Evolutionary conservation across 2,113 vertebrate genomes (phyloP).

Genomic region (Noctilio leporinus): DNA sequence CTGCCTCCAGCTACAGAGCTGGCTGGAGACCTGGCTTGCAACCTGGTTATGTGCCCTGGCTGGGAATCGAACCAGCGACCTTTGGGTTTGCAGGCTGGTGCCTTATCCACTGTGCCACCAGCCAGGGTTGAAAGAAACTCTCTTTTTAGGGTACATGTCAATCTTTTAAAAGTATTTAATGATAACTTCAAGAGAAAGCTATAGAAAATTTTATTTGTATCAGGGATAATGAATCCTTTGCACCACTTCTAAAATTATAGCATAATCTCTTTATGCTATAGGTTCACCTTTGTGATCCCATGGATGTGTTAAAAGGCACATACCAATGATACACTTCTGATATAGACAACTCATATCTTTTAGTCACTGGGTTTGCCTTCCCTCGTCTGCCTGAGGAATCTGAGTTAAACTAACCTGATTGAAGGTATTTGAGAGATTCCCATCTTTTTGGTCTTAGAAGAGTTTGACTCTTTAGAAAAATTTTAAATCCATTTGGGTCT

Average conservation of each 20-base stretch:
- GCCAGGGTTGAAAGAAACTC: neutral
- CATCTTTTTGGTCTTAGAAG: neutral
- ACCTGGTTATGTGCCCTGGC: too few relatives aligned
- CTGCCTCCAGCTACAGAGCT: too few relatives aligned
- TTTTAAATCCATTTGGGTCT: neutral
- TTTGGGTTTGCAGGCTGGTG: too few relatives aligned
- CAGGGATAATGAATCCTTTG: neutral
- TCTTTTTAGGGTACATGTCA: neutral
- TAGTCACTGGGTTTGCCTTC: neutral
- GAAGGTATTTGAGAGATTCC: neutral
- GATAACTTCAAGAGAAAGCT: constrained; percentile 23
- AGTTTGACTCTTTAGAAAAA: constrained; percentile 25
- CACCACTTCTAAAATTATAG: neutral
- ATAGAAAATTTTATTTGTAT: constrained; percentile 34
- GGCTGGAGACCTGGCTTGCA: too few relatives aligned
- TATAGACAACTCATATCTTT: neutral
- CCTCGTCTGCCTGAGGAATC: neutral
- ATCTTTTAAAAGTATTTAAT: constrained; percentile 36
- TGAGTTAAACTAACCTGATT: neutral
- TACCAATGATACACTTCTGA: neutral
- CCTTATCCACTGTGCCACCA: too few relatives aligned
- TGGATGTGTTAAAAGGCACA: neutral
- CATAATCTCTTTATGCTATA: neutral
- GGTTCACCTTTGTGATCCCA: neutral
- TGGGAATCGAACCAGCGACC: too few relatives aligned